Evolutionary conservation across 2,888 invertebrate genomes (phyloP), one percentile per base, ranked within the genome.

Genomic region (Portevinia maculata): DNA sequence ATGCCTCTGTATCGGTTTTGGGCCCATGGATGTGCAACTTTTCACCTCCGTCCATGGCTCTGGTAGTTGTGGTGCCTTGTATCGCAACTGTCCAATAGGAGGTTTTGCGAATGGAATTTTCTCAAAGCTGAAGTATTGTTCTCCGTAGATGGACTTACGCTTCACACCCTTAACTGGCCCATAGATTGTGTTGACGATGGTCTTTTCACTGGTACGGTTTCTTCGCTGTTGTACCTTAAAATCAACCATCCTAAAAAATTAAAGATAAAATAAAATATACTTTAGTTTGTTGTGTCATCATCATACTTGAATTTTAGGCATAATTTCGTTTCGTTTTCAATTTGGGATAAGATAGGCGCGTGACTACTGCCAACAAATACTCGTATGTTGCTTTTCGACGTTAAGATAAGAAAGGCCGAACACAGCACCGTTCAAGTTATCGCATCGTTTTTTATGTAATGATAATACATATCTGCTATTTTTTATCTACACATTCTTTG

Each of bases 1-100:
- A 85, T 90, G 89, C 55, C 88, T 88, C 62, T 91, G 91, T 53
- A 90, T 84, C 17, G 90, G 90, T 76, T 89, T 86, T 5, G 89
- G 88, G 7, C 90, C 89, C 85, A 90, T 89, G 3, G 88, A 87
- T 0, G 91, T 89, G 13, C 91, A 91, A 85, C 92, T 91, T 50
- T 88, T 87, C 0, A 92, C 87, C 37, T 90, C 91, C 1, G 85
- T 87, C 92, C 92, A 92, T 53, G 90, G 86, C 41, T 88, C 87
- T 19, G 90, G 89, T 1, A 91, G 90, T 73, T 90, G 88, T 0
- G 92, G 92, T 17, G 92, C 91, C 88, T 87, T 90, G 50, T 88
- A 89, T 34, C 90, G 88, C 39, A 90, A 59, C 50, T 89, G 88
- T 1, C 89, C 89, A 3, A 90, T 44, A 0, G 90, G 90, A 13